These are phyloP conservation scores for Dreissena rostriformis DNA, from an alignment of 1,140 invertebrate genomes.

Conservation along the genomic window DNA sequence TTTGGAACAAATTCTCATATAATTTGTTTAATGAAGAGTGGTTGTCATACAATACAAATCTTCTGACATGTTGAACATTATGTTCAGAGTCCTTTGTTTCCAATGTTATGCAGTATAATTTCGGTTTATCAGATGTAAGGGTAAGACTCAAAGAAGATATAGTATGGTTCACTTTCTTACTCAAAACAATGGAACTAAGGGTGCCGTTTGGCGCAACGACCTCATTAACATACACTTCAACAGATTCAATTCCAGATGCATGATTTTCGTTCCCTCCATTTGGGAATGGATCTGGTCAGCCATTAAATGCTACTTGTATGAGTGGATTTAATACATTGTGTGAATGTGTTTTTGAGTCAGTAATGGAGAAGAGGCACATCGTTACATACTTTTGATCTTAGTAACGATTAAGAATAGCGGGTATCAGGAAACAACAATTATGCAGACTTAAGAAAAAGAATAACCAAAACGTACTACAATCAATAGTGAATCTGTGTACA, in stretches of 20 bases:
- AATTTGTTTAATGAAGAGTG: not conserved
- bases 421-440: no score
- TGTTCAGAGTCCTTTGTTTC: constrained; percentile 18
- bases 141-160: not conserved
- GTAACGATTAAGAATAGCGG: no score
- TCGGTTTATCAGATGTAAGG: not conserved
- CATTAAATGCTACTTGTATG: not conserved
- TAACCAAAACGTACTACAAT: not conserved
- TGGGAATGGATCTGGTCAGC: constrained; percentile 23
- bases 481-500: not conserved
- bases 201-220: not conserved
- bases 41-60: constrained; percentile 33
- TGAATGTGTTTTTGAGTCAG: no score
- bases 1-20: not conserved
- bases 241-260: constrained; percentile 17
- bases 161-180: not conserved
- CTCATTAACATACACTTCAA: constrained; percentile 13
- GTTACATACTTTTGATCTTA: no score
- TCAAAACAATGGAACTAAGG: not conserved
- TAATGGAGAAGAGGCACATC: no score
- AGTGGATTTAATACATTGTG: no score
- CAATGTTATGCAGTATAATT: constrained; percentile 4
- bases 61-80: constrained; percentile 24
- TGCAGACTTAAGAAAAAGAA: not conserved
- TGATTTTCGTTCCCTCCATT: not conserved